These are phyloP conservation scores for Ammospiza maritima DNA, from an alignment of 2,797 vertebrate species.

Conservation along the genomic window DNA sequence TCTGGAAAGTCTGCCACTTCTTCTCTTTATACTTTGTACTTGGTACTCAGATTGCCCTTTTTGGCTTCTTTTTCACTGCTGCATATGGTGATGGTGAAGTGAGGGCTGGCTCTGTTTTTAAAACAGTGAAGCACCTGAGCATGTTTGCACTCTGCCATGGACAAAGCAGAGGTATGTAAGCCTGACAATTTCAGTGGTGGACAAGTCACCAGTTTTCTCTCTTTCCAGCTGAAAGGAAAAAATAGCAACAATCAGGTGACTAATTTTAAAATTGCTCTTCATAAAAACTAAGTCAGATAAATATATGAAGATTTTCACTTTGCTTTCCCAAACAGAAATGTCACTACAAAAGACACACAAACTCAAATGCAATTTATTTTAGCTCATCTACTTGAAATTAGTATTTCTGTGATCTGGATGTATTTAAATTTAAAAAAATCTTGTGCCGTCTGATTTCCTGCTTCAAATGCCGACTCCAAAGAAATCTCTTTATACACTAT, in stretches of 20 bases:
- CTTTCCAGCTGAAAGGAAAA: not conserved
- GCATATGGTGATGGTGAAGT: not conserved
- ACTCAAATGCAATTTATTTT: not conserved
- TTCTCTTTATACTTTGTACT: not conserved
- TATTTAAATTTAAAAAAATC: not conserved
- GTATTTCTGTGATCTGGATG: not conserved
- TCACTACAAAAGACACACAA: not conserved
- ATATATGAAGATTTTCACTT: not conserved
- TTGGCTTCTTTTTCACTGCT: not conserved
- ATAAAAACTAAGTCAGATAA: not conserved
- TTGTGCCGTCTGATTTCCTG: not conserved
- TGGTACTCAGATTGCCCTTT: not conserved
- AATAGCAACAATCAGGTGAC: not conserved
- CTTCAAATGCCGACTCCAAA: slow-evolving; percentile 7
- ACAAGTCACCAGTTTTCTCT: not conserved
- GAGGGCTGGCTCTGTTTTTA: not conserved
- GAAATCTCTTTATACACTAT: not conserved
- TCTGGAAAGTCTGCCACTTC: not conserved
- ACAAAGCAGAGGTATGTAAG: not conserved
- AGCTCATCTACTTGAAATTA: slow-evolving; percentile 22
- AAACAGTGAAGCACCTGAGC: not conserved
- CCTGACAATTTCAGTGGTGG: not conserved
- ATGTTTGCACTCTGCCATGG: not conserved
- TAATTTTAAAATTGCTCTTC: not conserved
- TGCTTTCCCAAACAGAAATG: not conserved